These are phyloP conservation scores for Leptothorax acervorum DNA, from an alignment of 2,888 invertebrate genomes.

Conservation along the genomic window DNA sequence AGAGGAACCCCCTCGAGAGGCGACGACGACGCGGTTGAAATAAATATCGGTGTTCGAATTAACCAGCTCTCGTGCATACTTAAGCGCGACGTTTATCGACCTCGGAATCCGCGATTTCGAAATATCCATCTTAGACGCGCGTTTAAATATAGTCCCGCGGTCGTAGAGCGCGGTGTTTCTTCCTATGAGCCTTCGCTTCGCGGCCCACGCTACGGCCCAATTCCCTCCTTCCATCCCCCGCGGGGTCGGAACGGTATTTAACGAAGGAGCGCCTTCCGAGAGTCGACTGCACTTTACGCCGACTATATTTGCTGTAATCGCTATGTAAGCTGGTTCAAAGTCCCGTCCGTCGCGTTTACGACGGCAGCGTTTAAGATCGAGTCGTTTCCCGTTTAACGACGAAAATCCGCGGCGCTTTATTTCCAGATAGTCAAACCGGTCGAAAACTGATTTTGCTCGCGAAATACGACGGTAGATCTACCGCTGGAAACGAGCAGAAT, in stretches of 20 bases:
- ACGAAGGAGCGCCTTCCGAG: neutral
- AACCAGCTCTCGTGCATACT: neutral
- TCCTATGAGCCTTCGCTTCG: slow-evolving; percentile 72
- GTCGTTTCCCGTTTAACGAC: neutral
- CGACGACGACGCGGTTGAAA: neutral
- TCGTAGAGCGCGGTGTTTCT: slow-evolving; percentile 72
- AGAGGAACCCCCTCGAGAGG: too few relatives aligned
- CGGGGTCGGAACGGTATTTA: neutral
- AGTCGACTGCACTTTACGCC: neutral
- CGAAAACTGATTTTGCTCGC: neutral
- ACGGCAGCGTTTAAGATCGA: neutral
- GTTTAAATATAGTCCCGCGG: slow-evolving; percentile 75
- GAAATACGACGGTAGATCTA: neutral
- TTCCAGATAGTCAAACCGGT: neutral
- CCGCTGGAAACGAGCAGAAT: neutral
- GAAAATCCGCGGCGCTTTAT: neutral
- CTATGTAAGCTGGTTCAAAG: neutral
- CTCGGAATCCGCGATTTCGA: neutral
- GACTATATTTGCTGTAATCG: slow-evolving; percentile 10
- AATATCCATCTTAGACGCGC: slow-evolving; percentile 33
- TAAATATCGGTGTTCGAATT: neutral
- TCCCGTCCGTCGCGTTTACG: neutral
- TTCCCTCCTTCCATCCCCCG: slow-evolving; percentile 38
- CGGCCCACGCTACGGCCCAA: slow-evolving; percentile 74
- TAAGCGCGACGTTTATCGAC: too few relatives aligned